These are phyloP conservation scores for Pelmatolapia mariae DNA, from an alignment of 2,113 vertebrate species.

Conservation along the genomic window DNA sequence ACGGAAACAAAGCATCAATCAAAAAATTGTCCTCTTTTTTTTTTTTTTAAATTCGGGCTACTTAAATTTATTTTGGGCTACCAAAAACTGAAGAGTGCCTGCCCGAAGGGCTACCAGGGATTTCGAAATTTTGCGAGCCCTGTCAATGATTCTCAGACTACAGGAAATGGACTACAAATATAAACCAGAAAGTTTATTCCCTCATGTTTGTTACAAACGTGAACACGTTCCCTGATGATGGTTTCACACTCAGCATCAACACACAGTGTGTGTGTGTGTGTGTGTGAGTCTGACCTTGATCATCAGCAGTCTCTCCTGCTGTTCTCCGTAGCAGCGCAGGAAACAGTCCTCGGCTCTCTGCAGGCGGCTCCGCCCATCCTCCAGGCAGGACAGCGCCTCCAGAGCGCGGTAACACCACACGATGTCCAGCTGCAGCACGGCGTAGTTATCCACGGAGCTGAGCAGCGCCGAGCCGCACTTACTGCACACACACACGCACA, in stretches of 20 bases:
- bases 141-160: neutral
- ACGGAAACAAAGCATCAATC: no score
- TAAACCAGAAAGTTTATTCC: neutral
- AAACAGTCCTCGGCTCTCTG: constrained; percentile 83
- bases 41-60: no score
- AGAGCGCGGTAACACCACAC: constrained; percentile 91
- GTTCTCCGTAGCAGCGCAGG: constrained; percentile 85
- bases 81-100: no score
- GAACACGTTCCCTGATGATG: neutral
- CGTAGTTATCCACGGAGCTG: constrained; percentile 86
- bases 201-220: neutral
- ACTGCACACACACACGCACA: constrained; percentile 46
- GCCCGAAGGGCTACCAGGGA: no score
- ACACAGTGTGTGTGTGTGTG: neutral
- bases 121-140: no score
- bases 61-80: no score
- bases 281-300: constrained; percentile 78
- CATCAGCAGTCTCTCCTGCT: constrained; percentile 80
- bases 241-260: neutral
- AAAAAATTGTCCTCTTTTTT: no score
- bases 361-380: constrained; percentile 80
- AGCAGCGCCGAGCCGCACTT: constrained; percentile 80
- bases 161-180: neutral
- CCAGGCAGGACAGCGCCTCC: constrained; percentile 82
- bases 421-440: constrained; percentile 92